Percentiles rank a stretch among this genome's conserved stretches.
phyloP scores from a whole-genome alignment of 2,888 invertebrate genomes.

The Pediacus dermestoides region DNA sequence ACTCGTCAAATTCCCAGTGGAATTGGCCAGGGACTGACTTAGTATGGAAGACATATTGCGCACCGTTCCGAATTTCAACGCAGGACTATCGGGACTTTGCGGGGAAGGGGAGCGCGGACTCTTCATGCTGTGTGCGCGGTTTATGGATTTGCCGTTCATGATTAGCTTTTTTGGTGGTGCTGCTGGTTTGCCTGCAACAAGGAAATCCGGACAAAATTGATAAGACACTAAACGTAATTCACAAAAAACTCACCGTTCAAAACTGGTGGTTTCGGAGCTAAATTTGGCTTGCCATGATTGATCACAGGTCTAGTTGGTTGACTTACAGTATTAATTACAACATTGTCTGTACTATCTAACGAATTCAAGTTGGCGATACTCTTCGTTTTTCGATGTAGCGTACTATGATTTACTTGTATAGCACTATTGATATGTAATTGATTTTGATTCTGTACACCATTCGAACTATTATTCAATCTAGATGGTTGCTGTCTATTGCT shows the following conservation, averaged over 20 bases:
- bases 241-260: slow-evolving; percentile 42
- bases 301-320: slow-evolving; percentile 49
- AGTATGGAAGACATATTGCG: slow-evolving; percentile 50
- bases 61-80: slow-evolving; percentile 46
- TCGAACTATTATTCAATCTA: slow-evolving; percentile 21
- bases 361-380: slow-evolving; percentile 44
- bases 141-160: slow-evolving; percentile 58
- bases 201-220: neutral
- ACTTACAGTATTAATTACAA: slow-evolving; percentile 26
- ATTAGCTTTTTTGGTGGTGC: slow-evolving; percentile 65
- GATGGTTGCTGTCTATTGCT: slow-evolving; percentile 16
- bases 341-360: slow-evolving; percentile 32
- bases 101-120: slow-evolving; percentile 68
- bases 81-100: slow-evolving; percentile 45
- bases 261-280: slow-evolving; percentile 80
- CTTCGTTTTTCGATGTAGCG: slow-evolving; percentile 46
- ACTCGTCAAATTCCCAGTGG: slow-evolving; percentile 35
- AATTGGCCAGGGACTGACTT: slow-evolving; percentile 53
- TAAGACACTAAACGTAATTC: neutral
- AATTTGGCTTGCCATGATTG: slow-evolving; percentile 73
- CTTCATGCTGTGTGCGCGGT: slow-evolving; percentile 81
- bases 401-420: slow-evolving; percentile 36
- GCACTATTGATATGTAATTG: slow-evolving; percentile 4
- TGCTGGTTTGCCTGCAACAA: slow-evolving; percentile 54
- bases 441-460: slow-evolving; percentile 21